These are phyloP conservation scores for Hydrotaea diabolus DNA, from an alignment of 2,888 invertebrate species.

Conservation along the genomic window DNA sequence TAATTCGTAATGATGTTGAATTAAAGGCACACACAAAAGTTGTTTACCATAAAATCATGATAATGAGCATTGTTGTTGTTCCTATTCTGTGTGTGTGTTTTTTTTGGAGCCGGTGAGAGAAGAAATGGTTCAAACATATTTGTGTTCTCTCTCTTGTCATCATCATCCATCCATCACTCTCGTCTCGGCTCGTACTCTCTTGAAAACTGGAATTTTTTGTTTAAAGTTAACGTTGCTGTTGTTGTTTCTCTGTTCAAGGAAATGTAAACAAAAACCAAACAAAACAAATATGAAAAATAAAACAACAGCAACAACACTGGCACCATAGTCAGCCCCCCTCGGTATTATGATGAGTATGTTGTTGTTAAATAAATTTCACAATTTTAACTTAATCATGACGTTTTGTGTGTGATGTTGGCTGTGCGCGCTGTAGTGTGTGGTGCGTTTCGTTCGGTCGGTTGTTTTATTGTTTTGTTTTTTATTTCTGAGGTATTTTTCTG, in stretches of 20 bases:
- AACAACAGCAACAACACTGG: constrained; percentile 49
- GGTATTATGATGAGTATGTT: constrained; percentile 24
- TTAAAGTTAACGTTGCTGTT: constrained; percentile 1
- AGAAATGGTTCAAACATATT: background rate
- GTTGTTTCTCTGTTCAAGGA: constrained; percentile 55
- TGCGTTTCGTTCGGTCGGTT: background rate
- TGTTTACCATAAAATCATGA: constrained; percentile 28
- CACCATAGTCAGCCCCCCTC: constrained; percentile 4
- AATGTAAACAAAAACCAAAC: constrained; percentile 66
- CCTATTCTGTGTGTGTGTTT: background rate
- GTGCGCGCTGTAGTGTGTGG: constrained; percentile 18
- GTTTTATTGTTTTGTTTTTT: background rate
- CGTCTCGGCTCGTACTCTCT: background rate
- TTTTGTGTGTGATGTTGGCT: constrained; percentile 22
- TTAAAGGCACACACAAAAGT: background rate
- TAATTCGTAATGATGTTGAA: background rate
- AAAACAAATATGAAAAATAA: constrained; percentile 63
- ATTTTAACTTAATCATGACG: constrained; percentile 64
- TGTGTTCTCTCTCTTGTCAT: background rate
- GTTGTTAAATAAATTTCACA: constrained; percentile 63
- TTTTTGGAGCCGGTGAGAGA: constrained; percentile 13
- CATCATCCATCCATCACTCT: background rate
- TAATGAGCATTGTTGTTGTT: constrained; percentile 10
- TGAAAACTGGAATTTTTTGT: background rate
- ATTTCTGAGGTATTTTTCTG: background rate